phyloP scores from a whole-genome alignment of 2,888 invertebrate species.

The Panopea generosa region DNA sequence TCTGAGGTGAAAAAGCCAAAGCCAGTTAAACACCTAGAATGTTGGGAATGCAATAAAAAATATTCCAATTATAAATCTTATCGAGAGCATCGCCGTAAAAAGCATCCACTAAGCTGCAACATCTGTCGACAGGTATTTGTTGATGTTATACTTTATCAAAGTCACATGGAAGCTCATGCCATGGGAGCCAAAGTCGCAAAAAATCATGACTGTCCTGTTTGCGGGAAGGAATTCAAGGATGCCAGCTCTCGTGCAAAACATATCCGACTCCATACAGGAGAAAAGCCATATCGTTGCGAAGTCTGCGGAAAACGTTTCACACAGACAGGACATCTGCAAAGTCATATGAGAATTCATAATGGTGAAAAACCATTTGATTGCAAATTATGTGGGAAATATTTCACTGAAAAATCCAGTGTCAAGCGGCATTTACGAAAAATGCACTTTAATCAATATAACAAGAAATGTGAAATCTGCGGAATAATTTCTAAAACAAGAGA shows the following conservation, averaged over 20 bases:
- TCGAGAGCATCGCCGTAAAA: conserved; percentile 53
- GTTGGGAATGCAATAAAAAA: conserved; percentile 55
- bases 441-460: conserved; percentile 62
- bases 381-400: conserved; percentile 57
- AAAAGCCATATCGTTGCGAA: conserved; percentile 62
- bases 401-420: conserved; percentile 61
- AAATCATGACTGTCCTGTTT: conserved; percentile 61
- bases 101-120: conserved; percentile 61
- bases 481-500: conserved; percentile 55
- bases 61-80: conserved; percentile 59
- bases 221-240: conserved; percentile 61
- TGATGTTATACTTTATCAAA: conserved; percentile 49
- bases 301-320: conserved; percentile 61
- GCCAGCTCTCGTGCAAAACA: conserved; percentile 63
- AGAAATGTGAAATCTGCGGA: conserved; percentile 59
- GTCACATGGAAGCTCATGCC: conserved; percentile 53
- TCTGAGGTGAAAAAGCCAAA: conserved; percentile 4
- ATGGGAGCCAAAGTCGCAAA: conserved; percentile 28
- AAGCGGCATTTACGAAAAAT: conserved; percentile 63
- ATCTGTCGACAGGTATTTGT: conserved; percentile 49
- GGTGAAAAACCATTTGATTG: conserved; percentile 62
- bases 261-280: conserved; percentile 59
- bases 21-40: conserved; percentile 40
- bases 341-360: conserved; percentile 63
- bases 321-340: conserved; percentile 60